Base-by-base conservation (phyloP, 2,797 vertebrate genomes). In the Dallia pectoralis region DNA sequence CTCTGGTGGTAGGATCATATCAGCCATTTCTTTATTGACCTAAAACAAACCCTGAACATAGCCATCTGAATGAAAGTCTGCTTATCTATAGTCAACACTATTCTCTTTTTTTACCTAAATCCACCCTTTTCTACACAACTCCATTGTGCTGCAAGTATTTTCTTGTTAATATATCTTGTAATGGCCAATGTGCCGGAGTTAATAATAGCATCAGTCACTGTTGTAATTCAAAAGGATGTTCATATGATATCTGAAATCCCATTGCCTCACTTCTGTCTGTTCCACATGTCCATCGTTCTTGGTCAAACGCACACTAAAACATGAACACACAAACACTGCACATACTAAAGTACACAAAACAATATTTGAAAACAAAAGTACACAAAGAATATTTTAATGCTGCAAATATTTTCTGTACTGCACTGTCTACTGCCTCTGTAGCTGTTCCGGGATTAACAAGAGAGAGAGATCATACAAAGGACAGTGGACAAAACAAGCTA, bases 191-290 rank as follows among this genome's bases (percentile, higher is more conserved):
- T 68, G 72, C 19, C 36, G 22, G 65, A 40, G 19, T 67, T 67
- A 47, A 19, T 47, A n/a, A 67, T 25, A 36, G 64, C 4, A 44
- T 40, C 32, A 66, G 33, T 44, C 65, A 67, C 36, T 14, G 8
- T 25, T 67, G 73, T 32, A 29, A 59, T 62, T 33, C 27, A 44
- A 29, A 56, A 27, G 64, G 30, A 29, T 33, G 44, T 19, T 66
- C n/a, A n/a, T n/a, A n/a, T 73, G 47, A 69, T 29, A 69, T 48
- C 67, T 49, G 19, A 61, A 61, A 56, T 61, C 69, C 53, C 69
- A 16, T 53, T 59, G 69, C 2, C 53, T 53, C 32, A 70, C 53
- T 70, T 70, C 69, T 70, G 25, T 61, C 73, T 25, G 15, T n/a
- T 74, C 53, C 25, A 53, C 66, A 53, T 61, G 53, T 61, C 66